A percentile compares a stretch with the other conserved stretches of the same genome.
Evolutionary conservation across 2,797 vertebrate species (phyloP).

Genomic region (Thripadectes ignobilis): DNA sequence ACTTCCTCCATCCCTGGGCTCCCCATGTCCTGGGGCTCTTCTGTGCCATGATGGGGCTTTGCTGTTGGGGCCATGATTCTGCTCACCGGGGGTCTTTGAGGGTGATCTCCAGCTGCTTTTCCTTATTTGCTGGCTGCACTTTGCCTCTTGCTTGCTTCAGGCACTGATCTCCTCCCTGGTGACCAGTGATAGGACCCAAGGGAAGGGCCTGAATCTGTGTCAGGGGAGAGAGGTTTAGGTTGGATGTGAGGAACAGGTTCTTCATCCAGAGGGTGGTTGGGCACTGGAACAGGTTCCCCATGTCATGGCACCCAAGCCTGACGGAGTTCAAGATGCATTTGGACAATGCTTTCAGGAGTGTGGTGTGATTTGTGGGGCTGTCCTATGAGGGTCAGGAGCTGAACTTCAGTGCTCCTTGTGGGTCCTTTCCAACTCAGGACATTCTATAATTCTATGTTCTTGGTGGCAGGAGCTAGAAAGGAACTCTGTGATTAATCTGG

Average conservation of each 20-base stretch:
- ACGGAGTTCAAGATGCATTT: neutral
- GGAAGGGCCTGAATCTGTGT: neutral
- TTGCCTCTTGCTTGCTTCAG: neutral
- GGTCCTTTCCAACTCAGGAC: neutral
- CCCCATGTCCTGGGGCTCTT: accelerated
- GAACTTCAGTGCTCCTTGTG: neutral
- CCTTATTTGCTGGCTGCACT: neutral
- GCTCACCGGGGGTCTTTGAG: accelerated
- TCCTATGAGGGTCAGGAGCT: neutral
- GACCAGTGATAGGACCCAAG: neutral
- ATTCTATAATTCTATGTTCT: neutral
- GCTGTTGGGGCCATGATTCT: accelerated
- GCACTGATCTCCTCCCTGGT: neutral
- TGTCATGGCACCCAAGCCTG: neutral
- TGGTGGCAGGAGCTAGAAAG: neutral
- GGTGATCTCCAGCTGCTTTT: neutral
- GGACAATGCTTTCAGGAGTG: neutral
- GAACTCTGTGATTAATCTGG: neutral
- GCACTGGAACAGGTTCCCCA: neutral
- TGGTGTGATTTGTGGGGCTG: neutral
- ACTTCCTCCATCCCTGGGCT: neutral
- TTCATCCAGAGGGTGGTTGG: neutral
- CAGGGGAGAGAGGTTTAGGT: neutral
- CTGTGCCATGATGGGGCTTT: neutral
- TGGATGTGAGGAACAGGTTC: neutral